Evolutionary conservation across 2,888 invertebrate genomes (phyloP).

Genomic region (Apeira syringaria): DNA sequence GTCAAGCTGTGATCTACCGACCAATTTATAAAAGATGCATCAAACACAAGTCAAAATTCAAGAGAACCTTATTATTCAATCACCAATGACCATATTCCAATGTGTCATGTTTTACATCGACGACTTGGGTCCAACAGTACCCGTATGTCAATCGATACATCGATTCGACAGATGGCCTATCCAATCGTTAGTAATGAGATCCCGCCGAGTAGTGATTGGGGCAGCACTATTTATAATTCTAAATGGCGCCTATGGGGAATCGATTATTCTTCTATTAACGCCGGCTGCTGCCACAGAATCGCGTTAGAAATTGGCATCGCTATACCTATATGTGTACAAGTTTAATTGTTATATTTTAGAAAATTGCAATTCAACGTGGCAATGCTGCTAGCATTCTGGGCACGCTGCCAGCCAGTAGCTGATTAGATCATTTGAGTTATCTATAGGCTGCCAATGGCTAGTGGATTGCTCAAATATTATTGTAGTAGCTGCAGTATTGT

Average conservation of each 20-base stretch:
- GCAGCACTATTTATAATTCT: conserved; percentile 11
- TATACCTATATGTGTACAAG: no score
- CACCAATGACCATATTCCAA: background rate
- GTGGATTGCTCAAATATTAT: no score
- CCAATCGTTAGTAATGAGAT: conserved; percentile 48
- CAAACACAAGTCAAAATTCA: no score
- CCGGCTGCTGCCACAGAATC: background rate
- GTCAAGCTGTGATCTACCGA: background rate
- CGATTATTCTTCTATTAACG: conserved; percentile 7
- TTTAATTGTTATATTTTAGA: no score
- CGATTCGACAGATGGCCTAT: conserved; percentile 67
- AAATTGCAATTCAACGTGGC: no score
- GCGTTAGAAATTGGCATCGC: background rate
- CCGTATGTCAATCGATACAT: conserved; percentile 39
- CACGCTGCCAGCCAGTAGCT: no score
- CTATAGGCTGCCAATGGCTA: no score
- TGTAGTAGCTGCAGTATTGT: no score
- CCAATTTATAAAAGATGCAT: background rate
- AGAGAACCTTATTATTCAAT: background rate
- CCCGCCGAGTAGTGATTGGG: conserved; percentile 22
- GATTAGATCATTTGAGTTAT: no score
- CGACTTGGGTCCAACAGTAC: conserved; percentile 12
- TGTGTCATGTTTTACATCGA: background rate
- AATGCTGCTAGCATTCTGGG: no score
- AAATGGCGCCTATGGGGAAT: conserved; percentile 8